A percentile compares a stretch with the other conserved stretches of the same genome.
phyloP scores from a whole-genome alignment of 2,113 vertebrate species.

The Platysteira castanea region DNA sequence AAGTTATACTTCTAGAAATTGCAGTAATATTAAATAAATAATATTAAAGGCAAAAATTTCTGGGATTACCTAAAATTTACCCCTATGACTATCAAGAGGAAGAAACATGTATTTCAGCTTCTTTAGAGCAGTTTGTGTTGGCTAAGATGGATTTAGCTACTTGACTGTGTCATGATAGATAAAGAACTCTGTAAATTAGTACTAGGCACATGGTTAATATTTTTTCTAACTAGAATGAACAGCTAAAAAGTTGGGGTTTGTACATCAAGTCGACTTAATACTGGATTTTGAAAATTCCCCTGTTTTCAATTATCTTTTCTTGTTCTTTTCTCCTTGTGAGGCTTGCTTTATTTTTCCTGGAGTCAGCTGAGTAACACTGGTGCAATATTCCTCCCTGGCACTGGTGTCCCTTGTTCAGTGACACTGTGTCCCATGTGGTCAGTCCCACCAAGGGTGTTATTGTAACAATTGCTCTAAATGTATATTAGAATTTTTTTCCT shows the following conservation, averaged over 20 bases:
- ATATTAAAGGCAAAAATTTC: not conserved
- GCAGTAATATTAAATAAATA: not conserved
- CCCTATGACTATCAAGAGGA: not conserved
- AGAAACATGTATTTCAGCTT: not conserved
- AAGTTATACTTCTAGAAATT: not conserved
- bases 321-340: not conserved
- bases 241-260: not conserved
- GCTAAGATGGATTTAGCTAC: not conserved
- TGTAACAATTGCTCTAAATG: not conserved
- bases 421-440: not conserved
- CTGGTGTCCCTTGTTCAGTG: not conserved
- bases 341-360: not conserved
- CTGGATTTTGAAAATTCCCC: not conserved
- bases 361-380: rapidly evolving
- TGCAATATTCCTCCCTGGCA: not conserved
- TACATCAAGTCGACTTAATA: not conserved
- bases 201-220: not conserved
- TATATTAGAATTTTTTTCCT: not conserved
- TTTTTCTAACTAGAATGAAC: not conserved
- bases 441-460: not conserved
- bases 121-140: not conserved
- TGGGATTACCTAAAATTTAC: not conserved
- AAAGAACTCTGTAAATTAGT: not conserved
- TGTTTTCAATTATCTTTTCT: not conserved
- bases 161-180: not conserved